phyloP scores from a whole-genome alignment of 2,888 invertebrate species.

The Latrodectus hesperus region DNA sequence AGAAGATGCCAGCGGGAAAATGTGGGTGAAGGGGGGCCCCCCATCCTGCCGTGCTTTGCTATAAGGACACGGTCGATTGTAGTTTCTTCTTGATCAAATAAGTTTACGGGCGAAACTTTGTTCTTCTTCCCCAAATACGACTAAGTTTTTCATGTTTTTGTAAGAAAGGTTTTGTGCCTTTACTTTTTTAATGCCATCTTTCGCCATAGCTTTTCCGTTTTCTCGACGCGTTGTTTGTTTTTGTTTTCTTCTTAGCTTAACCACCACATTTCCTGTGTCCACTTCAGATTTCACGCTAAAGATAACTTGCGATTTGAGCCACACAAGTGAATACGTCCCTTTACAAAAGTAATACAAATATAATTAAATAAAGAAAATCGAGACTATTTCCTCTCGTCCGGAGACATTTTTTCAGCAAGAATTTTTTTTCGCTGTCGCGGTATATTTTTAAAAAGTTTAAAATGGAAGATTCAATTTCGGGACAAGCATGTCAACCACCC shows the following conservation, averaged over 20 bases:
- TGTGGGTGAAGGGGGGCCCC: constrained; percentile 6
- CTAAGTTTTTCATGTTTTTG: constrained; percentile 67
- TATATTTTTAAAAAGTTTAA: constrained; percentile 49
- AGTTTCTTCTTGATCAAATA: constrained; percentile 70
- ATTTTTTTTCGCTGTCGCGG: not conserved
- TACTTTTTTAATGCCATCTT: constrained; percentile 52
- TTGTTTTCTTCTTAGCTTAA: constrained; percentile 38
- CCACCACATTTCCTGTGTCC: constrained; percentile 39
- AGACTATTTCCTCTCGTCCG: too few relatives aligned
- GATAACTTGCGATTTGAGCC: constrained; percentile 2
- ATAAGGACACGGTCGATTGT: constrained; percentile 69
- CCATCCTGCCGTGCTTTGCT: constrained; percentile 56
- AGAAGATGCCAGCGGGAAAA: constrained; percentile 33
- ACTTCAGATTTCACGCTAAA: constrained; percentile 61
- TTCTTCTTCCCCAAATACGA: constrained; percentile 67
- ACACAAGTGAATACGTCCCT: too few relatives aligned
- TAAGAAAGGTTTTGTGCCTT: constrained; percentile 36
- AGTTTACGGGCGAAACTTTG: constrained; percentile 69
- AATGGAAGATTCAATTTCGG: constrained; percentile 31
- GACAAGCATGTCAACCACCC: constrained; percentile 45
- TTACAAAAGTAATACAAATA: too few relatives aligned
- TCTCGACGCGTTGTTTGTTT: constrained; percentile 11
- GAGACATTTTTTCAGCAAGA: too few relatives aligned
- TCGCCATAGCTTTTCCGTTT: constrained; percentile 15
- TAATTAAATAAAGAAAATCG: too few relatives aligned